Evolutionary conservation across 2,113 vertebrate species (phyloP).

Genomic region (Suncus etruscus): DNA sequence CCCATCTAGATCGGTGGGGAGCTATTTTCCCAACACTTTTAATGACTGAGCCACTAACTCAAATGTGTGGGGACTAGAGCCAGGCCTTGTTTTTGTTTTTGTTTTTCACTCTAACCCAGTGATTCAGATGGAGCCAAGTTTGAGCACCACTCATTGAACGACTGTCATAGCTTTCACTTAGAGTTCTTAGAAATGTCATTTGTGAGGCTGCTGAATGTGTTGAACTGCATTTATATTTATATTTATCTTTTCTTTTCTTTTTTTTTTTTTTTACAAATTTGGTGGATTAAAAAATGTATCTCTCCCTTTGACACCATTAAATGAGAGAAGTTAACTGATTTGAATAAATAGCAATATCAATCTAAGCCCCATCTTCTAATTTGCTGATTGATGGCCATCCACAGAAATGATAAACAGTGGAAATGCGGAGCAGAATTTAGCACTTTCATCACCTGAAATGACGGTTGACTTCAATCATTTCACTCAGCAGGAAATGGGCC

Average conservation of each 20-base stretch:
- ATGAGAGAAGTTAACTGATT: slow-evolving; percentile 51
- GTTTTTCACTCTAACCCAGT: neutral
- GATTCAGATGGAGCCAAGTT: neutral
- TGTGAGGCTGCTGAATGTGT: neutral
- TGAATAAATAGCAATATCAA: slow-evolving; percentile 62
- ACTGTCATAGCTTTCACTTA: neutral
- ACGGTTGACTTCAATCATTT: slow-evolving; percentile 79
- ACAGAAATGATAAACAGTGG: slow-evolving; percentile 65
- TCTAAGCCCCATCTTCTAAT: slow-evolving; percentile 63
- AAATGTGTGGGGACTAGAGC: neutral
- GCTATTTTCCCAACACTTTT: neutral
- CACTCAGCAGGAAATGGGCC: slow-evolving; percentile 73
- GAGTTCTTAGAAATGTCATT: slow-evolving; percentile 45
- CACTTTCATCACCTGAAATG: slow-evolving; percentile 76
- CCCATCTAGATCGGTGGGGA: neutral
- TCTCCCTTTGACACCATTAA: neutral
- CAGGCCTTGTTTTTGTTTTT: neutral
- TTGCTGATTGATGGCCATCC: slow-evolving; percentile 68
- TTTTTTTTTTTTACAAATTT: neutral
- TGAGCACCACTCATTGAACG: neutral
- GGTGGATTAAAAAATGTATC: no score
- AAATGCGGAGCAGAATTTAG: slow-evolving; percentile 69
- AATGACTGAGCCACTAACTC: slow-evolving; percentile 30
- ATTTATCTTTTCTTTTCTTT: no score
- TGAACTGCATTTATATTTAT: slow-evolving; percentile 30